These are phyloP conservation scores for Nomada lathburiana DNA, from an alignment of 2,888 invertebrate species.

Conservation along the genomic window DNA sequence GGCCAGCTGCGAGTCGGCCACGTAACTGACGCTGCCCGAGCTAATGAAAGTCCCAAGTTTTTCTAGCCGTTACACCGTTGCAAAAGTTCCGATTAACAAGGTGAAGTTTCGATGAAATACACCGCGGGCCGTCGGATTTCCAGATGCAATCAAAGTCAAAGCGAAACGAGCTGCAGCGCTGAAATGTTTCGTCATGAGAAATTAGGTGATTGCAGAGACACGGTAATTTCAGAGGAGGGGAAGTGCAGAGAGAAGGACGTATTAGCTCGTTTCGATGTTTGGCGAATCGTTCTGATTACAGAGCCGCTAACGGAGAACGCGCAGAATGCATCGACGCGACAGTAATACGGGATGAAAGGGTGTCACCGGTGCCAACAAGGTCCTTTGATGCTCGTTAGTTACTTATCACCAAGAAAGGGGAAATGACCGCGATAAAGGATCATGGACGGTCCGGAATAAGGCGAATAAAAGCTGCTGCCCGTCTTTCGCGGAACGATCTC, in stretches of 20 bases:
- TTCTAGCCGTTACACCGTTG: conserved; percentile 16
- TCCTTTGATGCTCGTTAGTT: conserved; percentile 64
- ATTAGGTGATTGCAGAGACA: background rate
- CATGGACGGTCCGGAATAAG: conserved; percentile 19
- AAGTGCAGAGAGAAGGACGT: background rate
- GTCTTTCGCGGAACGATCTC: conserved; percentile 48
- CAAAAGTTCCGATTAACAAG: conserved; percentile 52
- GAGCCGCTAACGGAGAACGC: background rate
- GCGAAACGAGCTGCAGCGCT: background rate
- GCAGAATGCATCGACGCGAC: conserved; percentile 24
- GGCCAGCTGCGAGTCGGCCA: conserved; percentile 24
- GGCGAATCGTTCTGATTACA: conserved; percentile 21
- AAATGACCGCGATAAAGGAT: conserved; percentile 45
- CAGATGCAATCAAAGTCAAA: background rate
- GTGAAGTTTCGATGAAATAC: conserved; percentile 39
- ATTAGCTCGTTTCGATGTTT: conserved; percentile 29
- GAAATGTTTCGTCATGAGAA: too few species aligned
- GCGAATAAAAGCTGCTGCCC: conserved; percentile 40
- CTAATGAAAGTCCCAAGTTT: conserved; percentile 36
- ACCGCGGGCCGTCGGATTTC: conserved; percentile 5
- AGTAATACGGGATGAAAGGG: conserved; percentile 34
- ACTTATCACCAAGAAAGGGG: conserved; percentile 50
- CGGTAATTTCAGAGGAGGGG: background rate
- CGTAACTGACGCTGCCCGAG: conserved; percentile 27
- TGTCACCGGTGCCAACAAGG: conserved; percentile 40